phyloP scores from a whole-genome alignment of 2,797 vertebrate genomes.

The Eurystomus glaucurus region DNA sequence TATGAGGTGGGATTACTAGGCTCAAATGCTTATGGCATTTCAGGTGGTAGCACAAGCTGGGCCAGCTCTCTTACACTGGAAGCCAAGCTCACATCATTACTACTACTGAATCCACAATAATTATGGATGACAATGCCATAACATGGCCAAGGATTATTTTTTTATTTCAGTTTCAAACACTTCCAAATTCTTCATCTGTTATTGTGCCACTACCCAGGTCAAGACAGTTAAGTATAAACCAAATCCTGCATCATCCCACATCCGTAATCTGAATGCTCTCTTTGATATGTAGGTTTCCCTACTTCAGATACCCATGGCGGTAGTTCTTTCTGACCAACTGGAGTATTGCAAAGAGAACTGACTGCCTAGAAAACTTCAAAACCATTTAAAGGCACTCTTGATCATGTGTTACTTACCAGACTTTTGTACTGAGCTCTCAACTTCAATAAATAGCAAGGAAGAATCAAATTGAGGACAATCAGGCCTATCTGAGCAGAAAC shows the following conservation, averaged over 20 bases:
- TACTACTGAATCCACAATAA: background rate
- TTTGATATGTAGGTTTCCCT: background rate
- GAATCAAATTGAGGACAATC: background rate
- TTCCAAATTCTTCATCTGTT: background rate
- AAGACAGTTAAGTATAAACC: background rate
- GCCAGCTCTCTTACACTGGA: background rate
- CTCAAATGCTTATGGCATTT: background rate
- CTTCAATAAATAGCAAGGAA: background rate
- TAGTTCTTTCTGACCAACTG: background rate
- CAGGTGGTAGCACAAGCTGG: background rate
- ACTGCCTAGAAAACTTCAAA: background rate
- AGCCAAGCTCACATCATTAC: background rate
- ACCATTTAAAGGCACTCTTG: background rate
- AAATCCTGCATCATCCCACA: background rate
- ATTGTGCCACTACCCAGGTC: background rate
- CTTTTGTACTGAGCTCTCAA: background rate
- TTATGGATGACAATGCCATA: background rate
- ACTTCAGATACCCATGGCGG: background rate
- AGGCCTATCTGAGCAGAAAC: background rate
- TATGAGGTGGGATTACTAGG: background rate
- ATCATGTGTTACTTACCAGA: background rate
- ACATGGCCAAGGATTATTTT: background rate
- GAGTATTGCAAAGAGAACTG: background rate
- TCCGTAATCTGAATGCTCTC: background rate
- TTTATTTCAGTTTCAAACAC: background rate